Evolutionary conservation across 2,113 vertebrate species (phyloP).

Genomic region (Suricata suricatta): DNA sequence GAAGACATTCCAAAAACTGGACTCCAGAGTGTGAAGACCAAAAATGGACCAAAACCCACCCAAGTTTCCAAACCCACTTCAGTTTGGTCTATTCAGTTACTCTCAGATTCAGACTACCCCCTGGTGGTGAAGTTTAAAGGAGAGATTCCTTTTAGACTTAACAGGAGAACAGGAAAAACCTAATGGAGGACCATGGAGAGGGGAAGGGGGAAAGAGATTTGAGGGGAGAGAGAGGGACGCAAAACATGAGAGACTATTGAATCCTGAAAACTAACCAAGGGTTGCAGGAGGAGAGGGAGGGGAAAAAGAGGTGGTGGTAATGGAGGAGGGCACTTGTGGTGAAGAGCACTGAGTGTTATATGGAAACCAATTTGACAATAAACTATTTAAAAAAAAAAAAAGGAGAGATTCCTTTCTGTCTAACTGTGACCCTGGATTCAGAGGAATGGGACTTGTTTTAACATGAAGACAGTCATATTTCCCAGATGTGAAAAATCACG

Average conservation of each 20-base stretch:
- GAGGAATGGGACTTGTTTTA: not conserved
- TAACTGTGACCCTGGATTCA: not conserved
- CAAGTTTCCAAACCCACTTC: not conserved
- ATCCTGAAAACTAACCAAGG: no score
- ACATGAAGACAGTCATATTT: not conserved
- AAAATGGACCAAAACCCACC: not conserved
- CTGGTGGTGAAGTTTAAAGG: constrained; percentile 25
- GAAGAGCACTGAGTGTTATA: no score
- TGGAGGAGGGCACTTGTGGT: no score
- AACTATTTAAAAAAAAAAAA: not conserved
- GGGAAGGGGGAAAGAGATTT: no score
- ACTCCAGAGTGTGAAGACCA: not conserved
- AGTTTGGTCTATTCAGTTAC: not conserved
- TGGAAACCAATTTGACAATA: no score
- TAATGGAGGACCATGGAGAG: no score
- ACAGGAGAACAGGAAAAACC: no score
- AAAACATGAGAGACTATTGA: no score
- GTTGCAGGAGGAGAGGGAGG: no score
- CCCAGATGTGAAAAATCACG: not conserved
- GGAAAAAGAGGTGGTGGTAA: no score
- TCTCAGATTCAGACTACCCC: constrained; percentile 35
- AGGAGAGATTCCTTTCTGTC: not conserved
- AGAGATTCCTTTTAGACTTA: not conserved
- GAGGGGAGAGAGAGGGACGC: no score
- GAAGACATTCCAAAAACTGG: not conserved